Evolutionary conservation across 92 coral and sea anemone genomes (phyloP), one percentile per base, ranked within the genome.

Genomic region (Parazoanthus darwini): DNA sequence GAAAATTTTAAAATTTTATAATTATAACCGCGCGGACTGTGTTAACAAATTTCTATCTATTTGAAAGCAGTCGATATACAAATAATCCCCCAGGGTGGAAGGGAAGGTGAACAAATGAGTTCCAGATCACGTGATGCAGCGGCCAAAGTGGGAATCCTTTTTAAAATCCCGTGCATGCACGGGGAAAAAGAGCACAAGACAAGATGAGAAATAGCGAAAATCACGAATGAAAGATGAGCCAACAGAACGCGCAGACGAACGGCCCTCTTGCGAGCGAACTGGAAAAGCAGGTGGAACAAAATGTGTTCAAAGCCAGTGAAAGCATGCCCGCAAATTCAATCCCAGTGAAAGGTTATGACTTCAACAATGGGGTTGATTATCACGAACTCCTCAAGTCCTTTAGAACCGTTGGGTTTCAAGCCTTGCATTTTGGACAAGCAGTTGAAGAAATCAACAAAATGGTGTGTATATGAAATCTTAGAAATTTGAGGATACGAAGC

Each of bases 371-470:
- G 13, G 91, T 95, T 37, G 92, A 96, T 75, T 96, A 96, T 82
- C 93, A 85, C 58, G 99, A 96, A 18, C 86, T 96, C 74, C 87
- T 96, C 8, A 88, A 90, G 18, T 88, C 97, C 70, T 96, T 92
- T 91, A 93, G 85, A 58, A 82, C 83, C 3, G 92, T 98, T 18
- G 99, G 99, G 25, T 96, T 96, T 88, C 99, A 96, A 88, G 99
- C 99, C 71, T 92, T 90, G 68, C 78, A 95, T 89, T 96, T 96
- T 81, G 99, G 99, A 38, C 91, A 89, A 85, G 99, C 99, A 4
- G 99, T 96, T 29, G 96, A 93, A 35, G 99, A 96, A 82, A 90
- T 96, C 4, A 96, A 96, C 88, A 94, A 95, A 72, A 96, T 96
- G 99, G 99, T 96, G 87, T 77, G 68, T 74, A 16, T 73, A 15